Percentiles rank a stretch among this genome's conserved stretches.
Evolutionary conservation across 1,140 invertebrate species (phyloP).

Genomic region (Drosophila seguyi): DNA sequence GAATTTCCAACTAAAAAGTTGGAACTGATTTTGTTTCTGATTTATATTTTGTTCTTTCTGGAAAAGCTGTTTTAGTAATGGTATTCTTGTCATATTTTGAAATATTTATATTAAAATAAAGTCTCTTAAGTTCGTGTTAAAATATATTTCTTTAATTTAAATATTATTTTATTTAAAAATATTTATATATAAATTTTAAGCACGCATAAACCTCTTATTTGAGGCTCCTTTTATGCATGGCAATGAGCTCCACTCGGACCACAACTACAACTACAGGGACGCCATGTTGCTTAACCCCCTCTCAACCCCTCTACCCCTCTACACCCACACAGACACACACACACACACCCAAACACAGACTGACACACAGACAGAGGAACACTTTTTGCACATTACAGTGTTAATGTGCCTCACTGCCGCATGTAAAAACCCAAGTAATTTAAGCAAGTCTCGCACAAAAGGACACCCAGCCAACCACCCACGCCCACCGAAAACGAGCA

Average conservation of each 20-base stretch:
- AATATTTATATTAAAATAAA: background rate
- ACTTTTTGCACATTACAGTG: constrained; percentile 85
- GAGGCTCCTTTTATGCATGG: constrained; percentile 59
- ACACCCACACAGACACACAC: constrained; percentile 7
- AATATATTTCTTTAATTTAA: background rate
- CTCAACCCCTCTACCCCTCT: background rate
- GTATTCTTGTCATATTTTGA: background rate
- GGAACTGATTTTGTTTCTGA: background rate
- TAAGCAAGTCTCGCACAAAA: constrained; percentile 67
- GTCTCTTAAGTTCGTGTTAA: background rate
- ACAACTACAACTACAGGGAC: constrained; percentile 63
- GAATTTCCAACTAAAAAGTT: background rate
- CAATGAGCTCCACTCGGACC: constrained; percentile 66
- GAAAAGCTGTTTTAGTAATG: background rate
- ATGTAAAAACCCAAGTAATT: constrained; percentile 84
- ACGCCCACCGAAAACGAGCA: constrained; percentile 11
- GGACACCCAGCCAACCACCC: constrained; percentile 1
- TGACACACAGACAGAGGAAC: constrained; percentile 43
- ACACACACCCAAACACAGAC: constrained; percentile 29
- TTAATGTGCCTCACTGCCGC: constrained; percentile 85
- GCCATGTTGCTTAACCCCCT: constrained; percentile 72
- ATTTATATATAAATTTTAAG: background rate
- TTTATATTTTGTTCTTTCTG: background rate
- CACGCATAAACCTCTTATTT: constrained; percentile 27
- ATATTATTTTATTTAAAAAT: background rate